These are phyloP conservation scores for Centroberyx gerrardi DNA, from an alignment of 2,797 vertebrate genomes.

Conservation along the genomic window DNA sequence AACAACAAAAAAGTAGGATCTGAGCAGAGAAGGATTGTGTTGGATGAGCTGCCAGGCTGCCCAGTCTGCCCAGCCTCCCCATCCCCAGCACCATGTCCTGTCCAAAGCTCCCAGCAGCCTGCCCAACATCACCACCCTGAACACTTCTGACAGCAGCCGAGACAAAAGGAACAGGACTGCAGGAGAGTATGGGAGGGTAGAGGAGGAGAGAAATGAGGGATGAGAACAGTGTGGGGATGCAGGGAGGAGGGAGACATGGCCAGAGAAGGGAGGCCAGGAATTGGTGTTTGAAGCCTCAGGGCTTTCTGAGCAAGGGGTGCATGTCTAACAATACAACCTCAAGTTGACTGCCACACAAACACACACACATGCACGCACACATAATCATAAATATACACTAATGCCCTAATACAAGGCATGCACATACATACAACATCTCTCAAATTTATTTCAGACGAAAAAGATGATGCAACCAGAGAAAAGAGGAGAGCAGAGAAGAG, in stretches of 20 bases:
- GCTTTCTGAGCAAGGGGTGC: slow-evolving; percentile 43
- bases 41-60: slow-evolving; percentile 51
- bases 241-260: slow-evolving; percentile 37
- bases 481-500: slow-evolving; percentile 23
- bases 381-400: slow-evolving; percentile 9
- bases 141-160: slow-evolving; percentile 71
- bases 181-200: slow-evolving; percentile 27
- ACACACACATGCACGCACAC: slow-evolving; percentile 26
- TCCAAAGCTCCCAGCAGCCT: slow-evolving; percentile 64
- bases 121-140: slow-evolving; percentile 66
- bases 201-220: slow-evolving; percentile 14
- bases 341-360: slow-evolving; percentile 17
- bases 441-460: slow-evolving; percentile 44
- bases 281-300: slow-evolving; percentile 51
- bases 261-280: slow-evolving; percentile 42
- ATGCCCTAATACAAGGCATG: background rate
- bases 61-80: slow-evolving; percentile 32
- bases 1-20: slow-evolving; percentile 28
- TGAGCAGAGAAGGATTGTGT: slow-evolving; percentile 30
- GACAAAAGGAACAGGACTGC: slow-evolving; percentile 64
- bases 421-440: slow-evolving; percentile 47
- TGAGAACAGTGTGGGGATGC: slow-evolving; percentile 10
- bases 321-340: slow-evolving; percentile 26
- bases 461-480: background rate
- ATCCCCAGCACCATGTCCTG: slow-evolving; percentile 65